A percentile compares a stretch with the other conserved stretches of the same genome.
phyloP scores from a whole-genome alignment of 2,113 vertebrate species.

The Sylvietta virens region DNA sequence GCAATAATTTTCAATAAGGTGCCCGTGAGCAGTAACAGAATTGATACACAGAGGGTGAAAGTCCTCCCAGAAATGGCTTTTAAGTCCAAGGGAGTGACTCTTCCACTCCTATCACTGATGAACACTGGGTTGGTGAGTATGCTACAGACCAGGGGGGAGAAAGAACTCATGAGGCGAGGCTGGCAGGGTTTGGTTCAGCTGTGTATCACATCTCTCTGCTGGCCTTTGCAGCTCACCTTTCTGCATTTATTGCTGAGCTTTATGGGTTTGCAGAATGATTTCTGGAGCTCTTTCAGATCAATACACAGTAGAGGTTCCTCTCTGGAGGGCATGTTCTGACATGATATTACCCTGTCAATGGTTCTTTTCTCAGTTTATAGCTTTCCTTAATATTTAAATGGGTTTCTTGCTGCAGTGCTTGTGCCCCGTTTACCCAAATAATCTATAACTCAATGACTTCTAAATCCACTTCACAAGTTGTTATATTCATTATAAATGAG shows the following conservation, averaged over 20 bases:
- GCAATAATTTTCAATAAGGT: background rate
- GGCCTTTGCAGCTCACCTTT: background rate
- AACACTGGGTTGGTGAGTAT: background rate
- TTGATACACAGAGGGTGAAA: background rate
- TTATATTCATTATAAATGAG: slow-evolving; percentile 57
- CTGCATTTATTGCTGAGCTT: background rate
- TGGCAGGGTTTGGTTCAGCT: background rate
- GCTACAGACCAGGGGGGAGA: background rate
- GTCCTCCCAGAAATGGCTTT: background rate
- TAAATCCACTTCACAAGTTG: slow-evolving; percentile 57
- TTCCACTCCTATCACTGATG: background rate
- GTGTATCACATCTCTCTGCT: background rate
- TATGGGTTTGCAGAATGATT: slow-evolving; percentile 17
- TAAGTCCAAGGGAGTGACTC: background rate
- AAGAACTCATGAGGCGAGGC: background rate
- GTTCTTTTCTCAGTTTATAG: slow-evolving; percentile 26
- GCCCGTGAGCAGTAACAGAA: background rate
- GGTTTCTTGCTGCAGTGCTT: slow-evolving; percentile 39
- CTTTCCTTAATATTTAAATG: slow-evolving; percentile 55
- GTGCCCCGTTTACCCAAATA: slow-evolving; percentile 48
- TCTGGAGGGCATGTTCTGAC: slow-evolving; percentile 44
- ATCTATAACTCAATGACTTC: slow-evolving; percentile 61
- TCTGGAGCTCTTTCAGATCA: slow-evolving; percentile 23
- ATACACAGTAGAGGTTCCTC: background rate
- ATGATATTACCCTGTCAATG: slow-evolving; percentile 29